Evolutionary conservation across 1,140 invertebrate genomes (phyloP).

Genomic region (Dinoponera quadriceps): DNA sequence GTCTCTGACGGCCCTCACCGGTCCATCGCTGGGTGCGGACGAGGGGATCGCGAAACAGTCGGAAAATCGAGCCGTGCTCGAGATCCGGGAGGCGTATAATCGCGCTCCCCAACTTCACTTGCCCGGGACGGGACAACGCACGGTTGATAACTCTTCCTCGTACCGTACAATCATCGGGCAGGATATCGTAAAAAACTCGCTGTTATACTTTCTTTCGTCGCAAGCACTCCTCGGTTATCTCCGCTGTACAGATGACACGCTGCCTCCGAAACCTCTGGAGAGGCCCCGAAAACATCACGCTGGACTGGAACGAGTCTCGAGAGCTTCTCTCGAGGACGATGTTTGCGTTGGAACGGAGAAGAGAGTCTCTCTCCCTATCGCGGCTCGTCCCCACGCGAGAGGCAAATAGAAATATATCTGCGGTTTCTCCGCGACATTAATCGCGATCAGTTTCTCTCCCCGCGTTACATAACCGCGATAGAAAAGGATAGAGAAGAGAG

Average conservation of each 20-base stretch:
- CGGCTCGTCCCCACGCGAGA: not conserved
- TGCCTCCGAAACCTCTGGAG: not conserved
- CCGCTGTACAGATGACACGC: conserved; percentile 12
- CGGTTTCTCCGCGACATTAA: too few relatives aligned
- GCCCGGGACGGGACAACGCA: conserved; percentile 11
- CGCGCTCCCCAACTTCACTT: not conserved
- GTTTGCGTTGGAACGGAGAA: not conserved
- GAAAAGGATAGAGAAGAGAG: too few relatives aligned
- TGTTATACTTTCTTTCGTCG: conserved; percentile 49
- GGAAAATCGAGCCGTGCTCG: conserved; percentile 14
- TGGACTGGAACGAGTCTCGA: conserved; percentile 20
- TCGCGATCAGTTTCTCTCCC: too few relatives aligned
- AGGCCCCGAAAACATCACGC: conserved; percentile 10
- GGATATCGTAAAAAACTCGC: conserved; percentile 42
- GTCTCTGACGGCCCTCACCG: too few relatives aligned
- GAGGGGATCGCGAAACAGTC: conserved; percentile 11
- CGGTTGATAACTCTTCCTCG: conserved; percentile 23
- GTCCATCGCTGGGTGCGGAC: conserved; percentile 20
- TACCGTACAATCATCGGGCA: conserved; percentile 15
- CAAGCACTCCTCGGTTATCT: conserved; percentile 32
- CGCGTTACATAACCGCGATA: too few relatives aligned
- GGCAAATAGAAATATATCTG: not conserved
- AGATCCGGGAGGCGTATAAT: not conserved
- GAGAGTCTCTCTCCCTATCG: not conserved
- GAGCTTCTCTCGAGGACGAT: not conserved